These are phyloP conservation scores for Caenorhabditis elegans DNA, from an alignment of 1,140 invertebrate genomes.

Conservation along the genomic window DNA sequence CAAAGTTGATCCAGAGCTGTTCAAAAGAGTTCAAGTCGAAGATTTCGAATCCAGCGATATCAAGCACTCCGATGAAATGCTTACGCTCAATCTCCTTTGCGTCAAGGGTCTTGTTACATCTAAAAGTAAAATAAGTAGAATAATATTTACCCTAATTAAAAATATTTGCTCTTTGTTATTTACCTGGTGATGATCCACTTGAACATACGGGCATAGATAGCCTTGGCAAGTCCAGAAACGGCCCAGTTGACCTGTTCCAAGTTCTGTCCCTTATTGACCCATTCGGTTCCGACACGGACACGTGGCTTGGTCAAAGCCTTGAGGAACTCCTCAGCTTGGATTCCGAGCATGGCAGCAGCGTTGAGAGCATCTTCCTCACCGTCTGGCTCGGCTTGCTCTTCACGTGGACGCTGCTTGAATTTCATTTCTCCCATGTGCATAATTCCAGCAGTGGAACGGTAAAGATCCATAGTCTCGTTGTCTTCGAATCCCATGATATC, in stretches of 20 bases:
- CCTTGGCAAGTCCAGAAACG: slow-evolving; percentile 72
- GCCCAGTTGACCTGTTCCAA: slow-evolving; percentile 75
- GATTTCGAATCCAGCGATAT: slow-evolving; percentile 99
- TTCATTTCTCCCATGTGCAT: slow-evolving; percentile 92
- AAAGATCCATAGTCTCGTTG: slow-evolving; percentile 91
- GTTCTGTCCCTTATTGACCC: slow-evolving; percentile 74
- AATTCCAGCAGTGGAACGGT: slow-evolving; percentile 92
- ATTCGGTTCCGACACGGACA: slow-evolving; percentile 72
- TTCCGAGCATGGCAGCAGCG: slow-evolving; percentile 71
- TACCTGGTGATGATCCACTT: slow-evolving; percentile 71
- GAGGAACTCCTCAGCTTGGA: slow-evolving; percentile 72
- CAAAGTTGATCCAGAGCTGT: slow-evolving; percentile 99
- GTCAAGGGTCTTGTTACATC: slow-evolving; percentile 73
- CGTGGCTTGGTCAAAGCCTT: slow-evolving; percentile 72
- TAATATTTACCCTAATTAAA: neutral
- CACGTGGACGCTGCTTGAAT: slow-evolving; percentile 99
- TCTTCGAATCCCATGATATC: slow-evolving; percentile 94
- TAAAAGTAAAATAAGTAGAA: neutral
- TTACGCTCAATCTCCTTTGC: slow-evolving; percentile 69
- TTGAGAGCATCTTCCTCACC: slow-evolving; percentile 75
- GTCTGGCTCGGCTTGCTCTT: slow-evolving; percentile 98
- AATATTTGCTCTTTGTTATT: neutral
- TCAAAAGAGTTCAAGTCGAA: slow-evolving; percentile 99
- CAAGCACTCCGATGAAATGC: slow-evolving; percentile 82
- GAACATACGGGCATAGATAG: slow-evolving; percentile 73